Evolutionary conservation across 2,888 invertebrate genomes (phyloP).

Genomic region (Itoplectis maculator): DNA sequence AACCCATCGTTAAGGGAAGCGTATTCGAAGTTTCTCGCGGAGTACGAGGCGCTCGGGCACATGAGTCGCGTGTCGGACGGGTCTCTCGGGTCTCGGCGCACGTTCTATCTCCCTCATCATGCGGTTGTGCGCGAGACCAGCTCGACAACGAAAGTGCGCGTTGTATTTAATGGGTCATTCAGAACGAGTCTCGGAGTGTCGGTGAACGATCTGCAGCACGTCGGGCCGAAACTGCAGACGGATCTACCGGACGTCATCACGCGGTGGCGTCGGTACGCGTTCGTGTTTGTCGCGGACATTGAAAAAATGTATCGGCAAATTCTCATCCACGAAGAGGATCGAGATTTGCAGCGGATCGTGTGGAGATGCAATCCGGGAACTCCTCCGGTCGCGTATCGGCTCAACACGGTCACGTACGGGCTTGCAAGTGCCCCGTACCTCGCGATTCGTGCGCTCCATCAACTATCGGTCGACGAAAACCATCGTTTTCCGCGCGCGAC

Average conservation of each 20-base stretch:
- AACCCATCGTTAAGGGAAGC: slow-evolving; percentile 3
- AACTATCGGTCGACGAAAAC: neutral
- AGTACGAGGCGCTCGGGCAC: neutral
- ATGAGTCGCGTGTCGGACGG: neutral
- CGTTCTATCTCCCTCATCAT: slow-evolving; percentile 28
- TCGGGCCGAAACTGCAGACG: neutral
- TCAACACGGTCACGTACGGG: neutral
- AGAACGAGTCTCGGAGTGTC: slow-evolving; percentile 7
- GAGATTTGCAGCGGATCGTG: neutral
- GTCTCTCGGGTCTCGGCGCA: neutral
- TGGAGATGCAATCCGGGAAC: slow-evolving; percentile 19
- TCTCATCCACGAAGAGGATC: neutral
- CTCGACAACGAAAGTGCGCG: slow-evolving; percentile 32
- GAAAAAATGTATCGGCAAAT: slow-evolving; percentile 40
- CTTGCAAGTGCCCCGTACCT: neutral
- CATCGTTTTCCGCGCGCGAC: neutral
- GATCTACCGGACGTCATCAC: slow-evolving; percentile 33
- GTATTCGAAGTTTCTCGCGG: slow-evolving; percentile 30
- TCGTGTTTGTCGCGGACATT: slow-evolving; percentile 56
- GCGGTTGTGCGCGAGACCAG: slow-evolving; percentile 33
- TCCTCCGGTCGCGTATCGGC: neutral
- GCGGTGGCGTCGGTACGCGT: slow-evolving; percentile 20
- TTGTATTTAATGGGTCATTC: slow-evolving; percentile 24
- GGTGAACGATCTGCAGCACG: slow-evolving; percentile 29
- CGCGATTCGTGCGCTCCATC: neutral